Evolutionary conservation across 2,888 invertebrate genomes (phyloP).

Genomic region (Nudaria mundana): DNA sequence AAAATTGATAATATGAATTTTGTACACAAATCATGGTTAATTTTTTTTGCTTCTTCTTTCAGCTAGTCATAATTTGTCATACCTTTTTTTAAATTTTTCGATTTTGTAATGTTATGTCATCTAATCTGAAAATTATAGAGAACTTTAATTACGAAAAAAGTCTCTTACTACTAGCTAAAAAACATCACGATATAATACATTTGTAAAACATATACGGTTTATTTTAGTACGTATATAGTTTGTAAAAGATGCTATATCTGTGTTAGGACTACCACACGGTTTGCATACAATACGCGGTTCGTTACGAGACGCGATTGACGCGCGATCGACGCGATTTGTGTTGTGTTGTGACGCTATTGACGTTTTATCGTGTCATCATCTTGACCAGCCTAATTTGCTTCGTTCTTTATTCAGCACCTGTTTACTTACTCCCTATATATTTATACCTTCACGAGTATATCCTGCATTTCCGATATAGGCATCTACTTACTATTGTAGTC

Average conservation of each 20-base stretch:
- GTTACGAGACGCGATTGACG: conserved; percentile 59
- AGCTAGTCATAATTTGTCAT: no score
- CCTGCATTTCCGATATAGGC: no score
- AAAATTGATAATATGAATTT: conserved; percentile 59
- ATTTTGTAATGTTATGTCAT: no score
- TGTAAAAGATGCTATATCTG: conserved; percentile 35
- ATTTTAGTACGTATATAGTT: no score
- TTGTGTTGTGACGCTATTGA: conserved; percentile 36
- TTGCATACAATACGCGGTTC: conserved; percentile 72
- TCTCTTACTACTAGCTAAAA: no score
- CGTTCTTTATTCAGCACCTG: conserved; percentile 55
- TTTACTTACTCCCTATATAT: conserved; percentile 38
- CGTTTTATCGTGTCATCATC: conserved; percentile 47
- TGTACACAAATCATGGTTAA: conserved; percentile 32
- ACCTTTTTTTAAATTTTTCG: no score
- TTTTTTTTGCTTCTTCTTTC: conserved; percentile 22
- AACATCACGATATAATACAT: conserved; percentile 26
- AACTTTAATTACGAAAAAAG: no score
- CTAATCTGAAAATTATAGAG: no score
- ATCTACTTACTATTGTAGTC: no score
- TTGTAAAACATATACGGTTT: no score
- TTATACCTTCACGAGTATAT: no score
- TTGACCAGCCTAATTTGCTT: conserved; percentile 57
- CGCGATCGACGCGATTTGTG: conserved; percentile 52
- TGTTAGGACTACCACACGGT: conserved; percentile 32